Evolutionary conservation across 2,113 vertebrate genomes (phyloP), one percentile per base, ranked within the genome.

Genomic region (Halichoeres trimaculatus): DNA sequence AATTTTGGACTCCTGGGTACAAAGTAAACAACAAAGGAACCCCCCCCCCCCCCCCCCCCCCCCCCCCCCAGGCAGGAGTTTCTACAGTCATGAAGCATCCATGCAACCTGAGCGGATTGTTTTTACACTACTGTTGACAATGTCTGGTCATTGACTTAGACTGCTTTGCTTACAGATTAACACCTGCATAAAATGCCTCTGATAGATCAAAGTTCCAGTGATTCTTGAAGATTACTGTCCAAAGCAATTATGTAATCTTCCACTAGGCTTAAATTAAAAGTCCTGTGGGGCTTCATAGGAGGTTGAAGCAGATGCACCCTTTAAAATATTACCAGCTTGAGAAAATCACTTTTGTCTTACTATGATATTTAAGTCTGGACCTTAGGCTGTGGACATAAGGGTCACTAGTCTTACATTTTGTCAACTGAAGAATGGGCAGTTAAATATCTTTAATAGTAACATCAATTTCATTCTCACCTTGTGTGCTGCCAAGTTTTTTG

Each of bases 11-110:
- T 63, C 26, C 0, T 36, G 10, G 35, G 34, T 58, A 34, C n/a
- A 36, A 68, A 55, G n/a, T n/a, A 60, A 55, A 23, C 23, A 45
- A 52, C 40, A 51, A 45, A 34, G 10, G 14, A 26, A 62, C 12
- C 41, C 4, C 10, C 11, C 19, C 2, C 10, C 11, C 19, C 2
- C 10, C 11, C 19, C 2, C n/a, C n/a, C n/a, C n/a, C n/a, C n/a
- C n/a, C n/a, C n/a, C n/a, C n/a, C 10, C 11, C 19, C 2, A 22
- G 19, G 73, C 50, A 26, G 9, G 43, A 6, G n/a, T 30, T 30
- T n/a, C 63, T 38, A 10, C 22, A 43, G 22, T 12, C 35, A 6
- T 36, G 11, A 8, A n/a, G 36, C 20, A 61, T 17, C 12, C 24
- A 35, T 12, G 30, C n/a, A 10, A 13, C 10, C 11, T 41, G 16